phyloP scores from a whole-genome alignment of 2,797 vertebrate genomes.

The Oryzias sinensis region DNA sequence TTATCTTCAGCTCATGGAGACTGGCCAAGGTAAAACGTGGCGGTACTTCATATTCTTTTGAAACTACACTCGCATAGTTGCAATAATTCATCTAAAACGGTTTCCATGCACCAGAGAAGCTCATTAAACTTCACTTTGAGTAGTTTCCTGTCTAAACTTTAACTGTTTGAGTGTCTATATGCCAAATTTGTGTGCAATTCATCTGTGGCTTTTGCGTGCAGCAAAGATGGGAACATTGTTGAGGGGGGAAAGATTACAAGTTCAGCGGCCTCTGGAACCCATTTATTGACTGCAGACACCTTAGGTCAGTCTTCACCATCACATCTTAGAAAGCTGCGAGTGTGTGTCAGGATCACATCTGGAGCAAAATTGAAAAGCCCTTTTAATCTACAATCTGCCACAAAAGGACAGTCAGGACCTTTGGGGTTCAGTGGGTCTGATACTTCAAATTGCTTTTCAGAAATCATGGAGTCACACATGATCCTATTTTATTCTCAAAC shows the following conservation, averaged over 20 bases:
- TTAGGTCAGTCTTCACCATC: slow-evolving; percentile 7
- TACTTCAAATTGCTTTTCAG: slow-evolving; percentile 46
- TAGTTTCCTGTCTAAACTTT: too few species aligned
- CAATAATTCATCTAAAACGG: slow-evolving; percentile 14
- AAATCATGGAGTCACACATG: slow-evolving; percentile 12
- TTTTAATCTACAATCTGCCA: slow-evolving; percentile 66
- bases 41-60: slow-evolving; percentile 49
- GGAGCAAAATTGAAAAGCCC: slow-evolving; percentile 45
- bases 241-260: background rate
- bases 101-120: background rate
- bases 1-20: slow-evolving; percentile 44
- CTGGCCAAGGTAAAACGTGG: slow-evolving; percentile 48
- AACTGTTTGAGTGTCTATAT: too few species aligned
- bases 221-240: too few species aligned
- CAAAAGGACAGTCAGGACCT: slow-evolving; percentile 66
- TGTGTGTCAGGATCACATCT: slow-evolving; percentile 43
- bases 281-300: slow-evolving; percentile 13
- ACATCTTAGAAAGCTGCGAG: slow-evolving; percentile 35
- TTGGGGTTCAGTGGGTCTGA: slow-evolving; percentile 52
- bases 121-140: slow-evolving; percentile 1
- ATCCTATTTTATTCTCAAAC: slow-evolving; percentile 28
- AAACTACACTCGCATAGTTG: slow-evolving; percentile 42
- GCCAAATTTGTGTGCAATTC: too few species aligned
- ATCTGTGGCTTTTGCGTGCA: too few species aligned
- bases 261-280: slow-evolving; percentile 1